Percentiles rank a stretch among this genome's conserved stretches.
Conservation (phyloP, 2,888 invertebrate genomes). For the Itoplectis maculator region DNA sequence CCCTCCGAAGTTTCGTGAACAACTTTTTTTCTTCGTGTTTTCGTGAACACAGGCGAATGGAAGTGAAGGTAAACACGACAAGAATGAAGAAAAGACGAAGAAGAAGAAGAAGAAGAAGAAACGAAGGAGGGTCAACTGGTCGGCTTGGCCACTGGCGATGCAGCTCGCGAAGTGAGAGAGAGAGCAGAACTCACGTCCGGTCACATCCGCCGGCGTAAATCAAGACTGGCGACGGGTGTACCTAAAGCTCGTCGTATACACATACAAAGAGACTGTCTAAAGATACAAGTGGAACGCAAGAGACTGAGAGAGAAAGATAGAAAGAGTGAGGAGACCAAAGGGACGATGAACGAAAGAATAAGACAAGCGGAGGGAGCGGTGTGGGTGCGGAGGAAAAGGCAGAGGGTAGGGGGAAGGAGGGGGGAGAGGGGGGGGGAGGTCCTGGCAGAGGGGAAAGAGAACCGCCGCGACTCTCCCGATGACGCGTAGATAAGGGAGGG, state of each 20-base stretch:
- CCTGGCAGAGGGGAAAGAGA: slow-evolving; percentile 58
- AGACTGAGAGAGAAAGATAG: slow-evolving; percentile 45
- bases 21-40: slow-evolving; percentile 22
- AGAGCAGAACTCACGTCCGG: slow-evolving; percentile 69
- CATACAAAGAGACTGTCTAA: slow-evolving; percentile 66
- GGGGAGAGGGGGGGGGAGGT: slow-evolving; percentile 70
- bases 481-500: slow-evolving; percentile 84
- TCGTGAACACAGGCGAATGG: slow-evolving; percentile 12
- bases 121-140: slow-evolving; percentile 46
- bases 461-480: slow-evolving; percentile 77
- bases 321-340: slow-evolving; percentile 66
- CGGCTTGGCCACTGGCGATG: slow-evolving; percentile 30
- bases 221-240: slow-evolving; percentile 75
- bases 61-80: neutral
- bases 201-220: slow-evolving; percentile 81
- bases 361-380: slow-evolving; percentile 72
- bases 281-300: slow-evolving; percentile 58
- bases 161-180: slow-evolving; percentile 27
- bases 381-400: slow-evolving; percentile 70
- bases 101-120: slow-evolving; percentile 17
- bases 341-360: slow-evolving; percentile 63
- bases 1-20: neutral
- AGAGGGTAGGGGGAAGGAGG: slow-evolving; percentile 73
- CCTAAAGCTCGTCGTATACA: slow-evolving; percentile 65
- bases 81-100: slow-evolving; percentile 4